A percentile compares a stretch with the other conserved stretches of the same genome.
Conservation (phyloP, 2,888 invertebrate genomes). For the Ditula angustiorana region DNA sequence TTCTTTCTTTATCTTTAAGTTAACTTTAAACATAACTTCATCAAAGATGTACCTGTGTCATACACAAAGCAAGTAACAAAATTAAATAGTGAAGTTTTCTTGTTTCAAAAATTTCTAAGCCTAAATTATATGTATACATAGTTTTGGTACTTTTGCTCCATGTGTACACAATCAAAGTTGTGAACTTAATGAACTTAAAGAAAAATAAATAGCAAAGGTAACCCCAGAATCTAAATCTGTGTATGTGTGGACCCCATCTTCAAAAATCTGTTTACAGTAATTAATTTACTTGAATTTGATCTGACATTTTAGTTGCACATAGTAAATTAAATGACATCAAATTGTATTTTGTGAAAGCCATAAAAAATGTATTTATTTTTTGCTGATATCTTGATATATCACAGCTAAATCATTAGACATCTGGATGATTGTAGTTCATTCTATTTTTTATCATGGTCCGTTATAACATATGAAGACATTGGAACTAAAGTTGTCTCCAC, state of each 20-base stretch:
- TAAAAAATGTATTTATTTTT: no score
- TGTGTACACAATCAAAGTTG: not conserved
- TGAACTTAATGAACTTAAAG: not conserved
- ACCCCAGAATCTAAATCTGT: no score
- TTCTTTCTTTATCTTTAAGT: constrained; percentile 23
- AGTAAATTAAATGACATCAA: constrained; percentile 20
- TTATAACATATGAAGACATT: constrained; percentile 9
- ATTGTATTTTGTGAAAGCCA: constrained; percentile 8
- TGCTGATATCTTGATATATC: constrained; percentile 22
- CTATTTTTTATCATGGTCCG: constrained; percentile 20
- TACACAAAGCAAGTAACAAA: not conserved
- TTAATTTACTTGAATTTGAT: not conserved
- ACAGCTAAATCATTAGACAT: constrained; percentile 16
- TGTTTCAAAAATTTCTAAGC: not conserved
- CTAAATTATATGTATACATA: no score
- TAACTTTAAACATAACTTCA: not conserved
- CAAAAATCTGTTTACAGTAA: not conserved
- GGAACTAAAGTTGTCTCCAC: constrained; percentile 44
- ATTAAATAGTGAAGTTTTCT: not conserved
- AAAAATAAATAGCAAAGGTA: no score
- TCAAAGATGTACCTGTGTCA: not conserved
- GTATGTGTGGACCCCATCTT: not conserved
- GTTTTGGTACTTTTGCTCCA: no score
- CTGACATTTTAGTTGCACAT: constrained; percentile 11
- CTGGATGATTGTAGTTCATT: constrained; percentile 10